phyloP scores from a whole-genome alignment of 2,888 invertebrate genomes.

The Blastobasis lacticolella region DNA sequence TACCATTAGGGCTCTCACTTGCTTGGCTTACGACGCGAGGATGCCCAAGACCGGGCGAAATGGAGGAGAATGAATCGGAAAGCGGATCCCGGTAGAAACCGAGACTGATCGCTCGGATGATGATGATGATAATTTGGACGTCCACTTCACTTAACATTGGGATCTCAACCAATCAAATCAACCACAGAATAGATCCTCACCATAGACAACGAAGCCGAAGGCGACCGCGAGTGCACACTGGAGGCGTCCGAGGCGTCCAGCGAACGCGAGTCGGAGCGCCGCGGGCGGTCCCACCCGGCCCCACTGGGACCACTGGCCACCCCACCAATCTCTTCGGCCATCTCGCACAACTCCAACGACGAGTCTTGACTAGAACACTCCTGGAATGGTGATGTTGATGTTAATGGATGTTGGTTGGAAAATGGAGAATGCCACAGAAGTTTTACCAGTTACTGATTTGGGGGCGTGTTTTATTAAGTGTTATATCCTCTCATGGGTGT shows the following conservation, averaged over 20 bases:
- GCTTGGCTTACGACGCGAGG: no score
- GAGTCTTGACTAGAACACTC: conserved; percentile 73
- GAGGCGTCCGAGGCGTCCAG: conserved; percentile 64
- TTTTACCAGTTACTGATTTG: neutral
- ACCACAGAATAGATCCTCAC: conserved; percentile 23
- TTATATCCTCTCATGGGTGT: no score
- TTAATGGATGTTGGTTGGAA: neutral
- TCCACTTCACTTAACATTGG: no score
- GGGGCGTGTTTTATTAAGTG: no score
- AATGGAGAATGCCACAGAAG: neutral
- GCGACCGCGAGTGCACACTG: conserved; percentile 60
- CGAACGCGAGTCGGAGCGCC: conserved; percentile 64
- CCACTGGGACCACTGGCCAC: no score
- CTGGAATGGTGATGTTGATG: conserved; percentile 30
- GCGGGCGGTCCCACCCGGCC: conserved; percentile 42
- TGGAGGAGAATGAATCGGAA: no score
- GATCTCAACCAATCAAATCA: neutral
- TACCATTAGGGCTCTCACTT: no score
- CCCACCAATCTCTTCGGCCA: conserved; percentile 57
- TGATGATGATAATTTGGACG: no score
- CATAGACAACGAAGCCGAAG: conserved; percentile 64
- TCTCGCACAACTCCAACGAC: conserved; percentile 64
- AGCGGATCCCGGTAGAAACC: no score
- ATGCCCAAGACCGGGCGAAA: no score
- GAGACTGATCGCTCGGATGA: no score